Percentiles rank a stretch among this genome's conserved stretches.
Evolutionary conservation across 2,888 invertebrate species (phyloP).

Genomic region (Lysandra bellargus): DNA sequence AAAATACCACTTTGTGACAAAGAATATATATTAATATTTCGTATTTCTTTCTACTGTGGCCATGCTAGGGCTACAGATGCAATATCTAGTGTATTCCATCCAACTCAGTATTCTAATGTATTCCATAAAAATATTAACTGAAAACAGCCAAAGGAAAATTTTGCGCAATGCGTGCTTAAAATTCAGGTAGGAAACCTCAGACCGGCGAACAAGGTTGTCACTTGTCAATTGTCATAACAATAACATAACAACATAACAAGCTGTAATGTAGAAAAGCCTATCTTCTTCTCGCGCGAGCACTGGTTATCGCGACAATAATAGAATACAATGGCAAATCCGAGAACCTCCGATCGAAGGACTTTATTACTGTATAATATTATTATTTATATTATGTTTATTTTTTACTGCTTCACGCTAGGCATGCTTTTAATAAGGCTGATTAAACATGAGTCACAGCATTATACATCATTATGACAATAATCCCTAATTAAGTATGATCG

Average conservation of each 20-base stretch:
- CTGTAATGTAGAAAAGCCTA: neutral
- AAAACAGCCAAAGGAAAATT: neutral
- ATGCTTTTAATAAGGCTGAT: conserved; percentile 9
- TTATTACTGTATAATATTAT: neutral
- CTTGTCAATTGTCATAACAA: neutral
- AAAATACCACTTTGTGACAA: too few species aligned
- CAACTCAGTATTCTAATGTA: neutral
- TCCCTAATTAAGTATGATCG: neutral
- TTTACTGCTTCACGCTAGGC: neutral
- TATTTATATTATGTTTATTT: neutral
- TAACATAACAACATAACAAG: too few species aligned
- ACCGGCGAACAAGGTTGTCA: neutral
- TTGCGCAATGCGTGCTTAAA: neutral
- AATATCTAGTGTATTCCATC: too few species aligned
- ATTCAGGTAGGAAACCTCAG: neutral
- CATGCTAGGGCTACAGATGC: too few species aligned
- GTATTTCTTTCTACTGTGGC: too few species aligned
- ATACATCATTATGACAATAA: neutral
- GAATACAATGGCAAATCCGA: too few species aligned
- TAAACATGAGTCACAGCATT: neutral
- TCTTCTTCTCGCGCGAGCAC: too few species aligned
- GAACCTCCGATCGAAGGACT: too few species aligned
- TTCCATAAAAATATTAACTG: neutral
- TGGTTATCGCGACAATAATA: too few species aligned
- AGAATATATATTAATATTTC: too few species aligned